Percentiles rank a stretch among this genome's conserved stretches.
Conservation (phyloP, 2,797 vertebrate species). For the Semotilus atromaculatus region DNA sequence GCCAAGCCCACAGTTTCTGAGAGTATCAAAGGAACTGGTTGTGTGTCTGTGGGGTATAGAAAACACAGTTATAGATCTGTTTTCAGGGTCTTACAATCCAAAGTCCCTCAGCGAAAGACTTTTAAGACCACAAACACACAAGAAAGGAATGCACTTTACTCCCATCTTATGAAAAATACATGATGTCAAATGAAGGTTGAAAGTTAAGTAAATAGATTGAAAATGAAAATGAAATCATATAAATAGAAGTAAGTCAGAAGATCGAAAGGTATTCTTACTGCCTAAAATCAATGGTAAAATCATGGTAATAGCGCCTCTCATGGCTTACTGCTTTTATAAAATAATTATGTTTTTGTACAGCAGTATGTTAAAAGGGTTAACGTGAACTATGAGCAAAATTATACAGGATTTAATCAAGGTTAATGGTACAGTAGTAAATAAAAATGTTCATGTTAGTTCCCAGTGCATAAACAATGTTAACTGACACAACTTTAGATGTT, state of each 20-base stretch:
- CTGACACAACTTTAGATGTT: background rate
- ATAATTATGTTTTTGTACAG: background rate
- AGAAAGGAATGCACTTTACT: background rate
- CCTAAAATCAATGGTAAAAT: background rate
- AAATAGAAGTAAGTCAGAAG: background rate
- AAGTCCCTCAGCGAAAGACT: background rate
- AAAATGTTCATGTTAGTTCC: background rate
- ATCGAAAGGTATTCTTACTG: no score
- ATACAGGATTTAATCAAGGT: background rate
- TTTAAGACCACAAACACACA: background rate
- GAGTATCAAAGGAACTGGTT: slow-evolving; percentile 43
- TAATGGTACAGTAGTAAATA: background rate
- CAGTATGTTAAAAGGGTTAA: background rate
- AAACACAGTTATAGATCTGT: slow-evolving; percentile 13
- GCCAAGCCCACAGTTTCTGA: slow-evolving; percentile 36
- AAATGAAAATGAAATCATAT: background rate
- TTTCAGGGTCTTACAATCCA: slow-evolving; percentile 22
- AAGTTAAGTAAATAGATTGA: background rate
- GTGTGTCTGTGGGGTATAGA: slow-evolving; percentile 12
- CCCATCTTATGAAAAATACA: background rate
- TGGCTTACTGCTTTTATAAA: background rate
- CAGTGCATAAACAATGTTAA: background rate
- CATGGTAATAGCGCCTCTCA: background rate
- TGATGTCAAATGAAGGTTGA: background rate
- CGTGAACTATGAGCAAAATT: background rate